phyloP scores from a whole-genome alignment of 2,888 invertebrate genomes.

The Drosophila mettleri region DNA sequence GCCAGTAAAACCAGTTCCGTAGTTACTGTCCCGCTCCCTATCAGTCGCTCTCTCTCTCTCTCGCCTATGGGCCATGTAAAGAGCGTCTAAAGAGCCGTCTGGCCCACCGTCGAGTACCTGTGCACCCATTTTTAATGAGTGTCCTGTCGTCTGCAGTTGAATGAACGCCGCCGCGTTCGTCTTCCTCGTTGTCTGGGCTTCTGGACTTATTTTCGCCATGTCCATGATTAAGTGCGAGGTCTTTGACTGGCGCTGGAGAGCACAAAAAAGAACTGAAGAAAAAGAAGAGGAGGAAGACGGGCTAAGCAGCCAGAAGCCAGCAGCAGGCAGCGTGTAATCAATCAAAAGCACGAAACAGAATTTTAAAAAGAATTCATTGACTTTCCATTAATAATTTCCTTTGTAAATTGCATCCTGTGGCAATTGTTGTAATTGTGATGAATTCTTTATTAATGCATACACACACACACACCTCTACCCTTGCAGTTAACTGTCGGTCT shows the following conservation, averaged over 20 bases:
- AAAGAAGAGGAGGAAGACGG: conserved; percentile 5
- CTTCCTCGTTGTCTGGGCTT: conserved; percentile 57
- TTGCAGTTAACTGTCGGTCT: conserved; percentile 9
- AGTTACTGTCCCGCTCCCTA: conserved; percentile 1
- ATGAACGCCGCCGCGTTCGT: conserved; percentile 66
- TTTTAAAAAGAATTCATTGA: conserved; percentile 82
- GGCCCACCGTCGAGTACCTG: conserved; percentile 53
- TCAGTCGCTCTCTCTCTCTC: not conserved
- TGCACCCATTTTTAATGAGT: conserved; percentile 82
- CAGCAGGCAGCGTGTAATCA: conserved; percentile 65
- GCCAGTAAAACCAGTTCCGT: conserved; percentile 60
- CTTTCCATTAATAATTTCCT: conserved; percentile 83
- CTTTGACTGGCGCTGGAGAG: conserved; percentile 77
- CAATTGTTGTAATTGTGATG: conserved; percentile 82
- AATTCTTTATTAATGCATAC: conserved; percentile 72
- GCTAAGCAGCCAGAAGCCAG: conserved; percentile 25
- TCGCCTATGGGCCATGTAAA: conserved; percentile 58
- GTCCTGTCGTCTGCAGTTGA: conserved; percentile 82
- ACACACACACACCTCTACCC: conserved; percentile 6
- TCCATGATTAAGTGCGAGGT: conserved; percentile 76
- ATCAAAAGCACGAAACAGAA: conserved; percentile 71
- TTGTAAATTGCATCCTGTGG: conserved; percentile 78
- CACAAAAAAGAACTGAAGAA: conserved; percentile 26
- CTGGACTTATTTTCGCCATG: conserved; percentile 69
- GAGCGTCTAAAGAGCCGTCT: conserved; percentile 66